Base-by-base conservation (phyloP, 2,888 invertebrate genomes). In the Argynnis bischoffii region DNA sequence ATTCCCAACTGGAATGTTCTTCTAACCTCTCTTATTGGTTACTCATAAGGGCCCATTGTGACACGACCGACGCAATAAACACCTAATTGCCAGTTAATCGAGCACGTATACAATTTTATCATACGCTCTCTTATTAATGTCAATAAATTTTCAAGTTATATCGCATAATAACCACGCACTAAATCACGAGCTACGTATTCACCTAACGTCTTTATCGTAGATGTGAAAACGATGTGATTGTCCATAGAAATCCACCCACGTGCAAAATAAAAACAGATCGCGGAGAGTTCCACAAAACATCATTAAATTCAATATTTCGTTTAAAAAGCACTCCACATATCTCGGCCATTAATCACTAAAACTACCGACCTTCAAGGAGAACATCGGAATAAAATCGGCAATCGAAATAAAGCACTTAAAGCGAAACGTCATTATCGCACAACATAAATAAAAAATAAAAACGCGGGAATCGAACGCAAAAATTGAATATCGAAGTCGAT, bases 371-470 rank as follows among this genome's bases (percentile, higher is more conserved):
- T 91, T 91, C 91, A 87, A 87, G 89, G 80, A 85, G 88, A 88
- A 90, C 91, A 91, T 90, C 90, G 89, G 88, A 89, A 91, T 90
- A 91, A 92, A 91, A 91, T 92, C 90, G 89, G 85, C 91, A 91
- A 91, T 92, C 91, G 92, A 89, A 92, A 92, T 92, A 91, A 92
- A 92, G 90, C 92, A 92, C 92, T 92, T 92, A 92, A 92, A 89
- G 82, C 89, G 91, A 91, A 92, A 92, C 91, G 91, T 92, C 92
- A 92, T 91, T 92, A 92, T 92, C 92, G 90, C 90, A 88, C 88
- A 89, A 89, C 90, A 91, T 91, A 92, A 91, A 92, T 90, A 92
- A 92, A 90, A 90, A 88, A 87, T 78, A 79, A 79, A 79, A 81
- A 80, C 82, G 82, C 82, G 81, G 87, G 88, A 91, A 90, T 89